These are phyloP conservation scores for Mythimna pallens DNA, from an alignment of 2,888 invertebrate genomes.

Conservation along the genomic window DNA sequence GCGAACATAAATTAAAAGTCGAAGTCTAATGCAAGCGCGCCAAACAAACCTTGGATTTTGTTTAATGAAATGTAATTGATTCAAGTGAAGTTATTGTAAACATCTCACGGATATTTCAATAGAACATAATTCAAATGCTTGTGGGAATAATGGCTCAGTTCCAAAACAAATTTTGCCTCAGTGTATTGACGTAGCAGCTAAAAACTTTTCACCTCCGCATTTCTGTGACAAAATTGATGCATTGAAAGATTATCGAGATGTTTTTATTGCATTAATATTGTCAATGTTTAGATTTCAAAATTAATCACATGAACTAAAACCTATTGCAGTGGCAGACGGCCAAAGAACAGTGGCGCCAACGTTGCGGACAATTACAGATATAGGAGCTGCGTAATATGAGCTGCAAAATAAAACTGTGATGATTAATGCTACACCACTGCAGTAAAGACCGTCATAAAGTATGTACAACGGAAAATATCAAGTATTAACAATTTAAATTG, in stretches of 20 bases:
- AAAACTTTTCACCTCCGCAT: slow-evolving; percentile 70
- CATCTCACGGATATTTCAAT: slow-evolving; percentile 70
- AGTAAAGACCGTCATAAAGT: slow-evolving; percentile 72
- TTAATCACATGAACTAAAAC: slow-evolving; percentile 77
- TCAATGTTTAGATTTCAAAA: slow-evolving; percentile 77
- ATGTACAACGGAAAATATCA: slow-evolving; percentile 59
- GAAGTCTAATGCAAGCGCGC: slow-evolving; percentile 42
- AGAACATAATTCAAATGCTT: slow-evolving; percentile 62
- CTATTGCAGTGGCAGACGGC: slow-evolving; percentile 84
- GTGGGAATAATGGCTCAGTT: slow-evolving; percentile 71
- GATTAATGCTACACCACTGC: slow-evolving; percentile 78
- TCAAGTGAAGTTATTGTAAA: slow-evolving; percentile 73
- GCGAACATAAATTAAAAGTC: slow-evolving; percentile 61
- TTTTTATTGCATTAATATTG: slow-evolving; percentile 75
- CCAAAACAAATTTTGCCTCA: slow-evolving; percentile 72
- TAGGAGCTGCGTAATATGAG: slow-evolving; percentile 81
- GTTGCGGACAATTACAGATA: slow-evolving; percentile 83
- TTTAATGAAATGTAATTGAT: slow-evolving; percentile 68
- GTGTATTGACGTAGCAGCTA: slow-evolving; percentile 62
- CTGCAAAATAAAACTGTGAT: slow-evolving; percentile 82
- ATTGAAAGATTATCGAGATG: slow-evolving; percentile 67
- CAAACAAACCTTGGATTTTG: slow-evolving; percentile 61
- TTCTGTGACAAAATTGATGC: slow-evolving; percentile 69
- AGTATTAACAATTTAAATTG: slow-evolving; percentile 55
- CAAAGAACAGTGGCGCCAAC: slow-evolving; percentile 85